These are phyloP conservation scores for Trichonephila clavata DNA, from an alignment of 1,140 invertebrate species.

Conservation along the genomic window DNA sequence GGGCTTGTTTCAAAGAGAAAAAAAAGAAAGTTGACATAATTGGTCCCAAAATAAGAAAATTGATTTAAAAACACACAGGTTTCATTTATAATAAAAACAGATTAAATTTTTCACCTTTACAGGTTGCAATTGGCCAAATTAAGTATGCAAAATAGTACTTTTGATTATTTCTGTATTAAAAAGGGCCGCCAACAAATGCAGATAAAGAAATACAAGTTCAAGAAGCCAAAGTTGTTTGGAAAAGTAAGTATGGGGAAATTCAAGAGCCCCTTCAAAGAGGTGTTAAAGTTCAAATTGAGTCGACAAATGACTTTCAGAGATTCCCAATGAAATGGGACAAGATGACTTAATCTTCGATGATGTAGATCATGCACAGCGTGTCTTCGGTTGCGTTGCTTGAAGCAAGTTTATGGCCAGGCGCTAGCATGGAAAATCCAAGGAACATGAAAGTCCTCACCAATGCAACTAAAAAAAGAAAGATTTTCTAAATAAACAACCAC, in stretches of 20 bases:
- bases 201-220: neutral
- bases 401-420: slow-evolving; percentile 89
- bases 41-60: slow-evolving; percentile 64
- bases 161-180: neutral
- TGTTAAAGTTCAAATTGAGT: slow-evolving; percentile 1
- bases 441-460: slow-evolving; percentile 97
- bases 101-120: neutral
- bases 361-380: slow-evolving; percentile 90
- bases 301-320: slow-evolving; percentile 54
- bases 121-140: neutral
- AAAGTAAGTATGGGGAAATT: slow-evolving; percentile 69
- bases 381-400: slow-evolving; percentile 82
- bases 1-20: slow-evolving; percentile 16
- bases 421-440: slow-evolving; percentile 93
- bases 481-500: no score
- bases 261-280: slow-evolving; percentile 64
- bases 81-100: neutral
- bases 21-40: slow-evolving; percentile 1
- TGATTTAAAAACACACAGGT: neutral
- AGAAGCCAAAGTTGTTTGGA: slow-evolving; percentile 75
- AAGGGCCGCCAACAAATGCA: slow-evolving; percentile 47
- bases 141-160: neutral
- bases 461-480: slow-evolving; percentile 84
- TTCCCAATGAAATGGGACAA: neutral
- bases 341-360: slow-evolving; percentile 83